These are phyloP conservation scores for Aphodius sticticus DNA, from an alignment of 2,888 invertebrate genomes.

Conservation along the genomic window DNA sequence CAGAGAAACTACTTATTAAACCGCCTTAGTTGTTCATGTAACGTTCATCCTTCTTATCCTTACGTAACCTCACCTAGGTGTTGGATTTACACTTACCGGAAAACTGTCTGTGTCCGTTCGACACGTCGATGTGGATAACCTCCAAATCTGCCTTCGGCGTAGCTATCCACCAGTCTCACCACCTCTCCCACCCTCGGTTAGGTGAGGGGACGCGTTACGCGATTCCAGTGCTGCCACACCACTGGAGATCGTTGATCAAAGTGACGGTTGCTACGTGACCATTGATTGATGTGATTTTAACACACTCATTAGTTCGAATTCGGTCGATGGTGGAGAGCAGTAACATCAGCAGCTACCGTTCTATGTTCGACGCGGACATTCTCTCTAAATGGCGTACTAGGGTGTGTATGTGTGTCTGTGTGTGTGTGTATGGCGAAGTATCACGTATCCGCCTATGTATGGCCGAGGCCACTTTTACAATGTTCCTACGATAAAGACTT, in stretches of 20 bases:
- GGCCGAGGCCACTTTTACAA: too few relatives aligned
- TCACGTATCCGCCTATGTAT: too few relatives aligned
- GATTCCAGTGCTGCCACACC: neutral
- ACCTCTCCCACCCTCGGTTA: neutral
- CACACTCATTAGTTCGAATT: constrained; percentile 55
- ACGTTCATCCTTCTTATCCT: neutral
- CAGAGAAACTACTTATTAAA: too few relatives aligned
- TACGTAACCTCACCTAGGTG: neutral
- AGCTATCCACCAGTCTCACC: neutral
- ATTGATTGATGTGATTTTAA: constrained; percentile 60
- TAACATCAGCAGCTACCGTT: neutral
- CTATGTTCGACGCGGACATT: neutral
- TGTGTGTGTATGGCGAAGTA: too few relatives aligned
- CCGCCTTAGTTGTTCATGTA: neutral
- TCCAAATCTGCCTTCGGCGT: neutral
- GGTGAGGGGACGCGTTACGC: neutral
- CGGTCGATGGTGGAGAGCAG: constrained; percentile 28
- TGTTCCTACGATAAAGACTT: too few relatives aligned
- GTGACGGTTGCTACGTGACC: constrained; percentile 57
- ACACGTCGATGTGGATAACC: neutral
- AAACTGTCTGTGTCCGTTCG: neutral
- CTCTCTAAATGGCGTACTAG: too few relatives aligned
- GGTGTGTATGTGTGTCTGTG: too few relatives aligned
- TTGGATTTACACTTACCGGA: neutral
- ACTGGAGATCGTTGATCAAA: constrained; percentile 48